Evolutionary conservation across 2,113 vertebrate genomes (phyloP), one percentile per base, ranked within the genome.

Genomic region (Chitala chitala): DNA sequence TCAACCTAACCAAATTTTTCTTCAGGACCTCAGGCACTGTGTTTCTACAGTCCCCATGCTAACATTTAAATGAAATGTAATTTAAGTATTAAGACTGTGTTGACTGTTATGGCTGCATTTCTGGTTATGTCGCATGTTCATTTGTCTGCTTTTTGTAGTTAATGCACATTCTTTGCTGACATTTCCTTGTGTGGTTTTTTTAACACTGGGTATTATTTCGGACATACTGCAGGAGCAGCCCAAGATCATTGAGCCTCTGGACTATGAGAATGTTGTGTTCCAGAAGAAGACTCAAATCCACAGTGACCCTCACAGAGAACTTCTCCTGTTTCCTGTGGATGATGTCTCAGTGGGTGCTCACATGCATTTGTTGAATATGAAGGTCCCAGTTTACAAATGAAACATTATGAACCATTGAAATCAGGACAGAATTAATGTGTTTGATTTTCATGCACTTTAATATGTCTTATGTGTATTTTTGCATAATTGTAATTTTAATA

Each of bases 201-300:
- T 44, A 6, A 15, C 7, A 24, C n/a, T 33, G 44, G 24, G 26
- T 3, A 20, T 74, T 13, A 31, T 58, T 83, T 77, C 78, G 70
- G 58, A 8, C n/a, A n/a, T n/a, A n/a, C n/a, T 74, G 10, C 84
- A 99, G 96, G 96, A 99, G 85, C 94, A 98, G 87, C 90, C 94
- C 0, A 96, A 96, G 85, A 92, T 98, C 77, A 92, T 98, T 10
- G 96, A 99, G 76, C 96, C 97, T 0, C 84, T 99, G 82, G 96
- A 99, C 86, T 99, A 99, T 59, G 96, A 99, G 84, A 91, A 92
- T 0, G 95, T 98, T 82, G 92, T 99, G 73, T 89, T 92, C 50
- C 96, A 99, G 80, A 92, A 94, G 77, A 98, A 92, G 83, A 92
- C 95, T 26, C 96, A 99, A 89, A 99, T 99, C 86, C 96, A 95